phyloP scores from a whole-genome alignment of 1,140 invertebrate species.

The Drosophila parabipectinata region DNA sequence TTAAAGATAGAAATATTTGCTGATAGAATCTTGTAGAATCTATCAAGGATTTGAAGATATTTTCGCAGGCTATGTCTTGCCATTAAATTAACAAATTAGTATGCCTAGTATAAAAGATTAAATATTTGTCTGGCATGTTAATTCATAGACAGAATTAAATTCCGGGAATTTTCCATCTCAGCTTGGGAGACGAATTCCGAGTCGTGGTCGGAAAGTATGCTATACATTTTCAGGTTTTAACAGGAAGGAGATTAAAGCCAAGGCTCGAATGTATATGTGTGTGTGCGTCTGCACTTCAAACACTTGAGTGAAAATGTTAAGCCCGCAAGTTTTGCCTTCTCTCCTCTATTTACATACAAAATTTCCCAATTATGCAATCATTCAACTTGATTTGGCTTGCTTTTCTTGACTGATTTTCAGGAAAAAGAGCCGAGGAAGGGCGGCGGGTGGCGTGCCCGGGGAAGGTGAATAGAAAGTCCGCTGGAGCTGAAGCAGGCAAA shows the following conservation, averaged over 20 bases:
- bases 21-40: neutral
- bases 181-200: slow-evolving; percentile 25
- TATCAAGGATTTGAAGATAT: neutral
- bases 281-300: slow-evolving; percentile 32
- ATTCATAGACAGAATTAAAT: slow-evolving; percentile 6
- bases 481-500: slow-evolving; percentile 40
- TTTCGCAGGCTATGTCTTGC: neutral
- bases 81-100: neutral
- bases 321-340: slow-evolving; percentile 22
- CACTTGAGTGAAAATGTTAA: slow-evolving; percentile 37
- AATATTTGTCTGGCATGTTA: neutral
- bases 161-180: slow-evolving; percentile 11
- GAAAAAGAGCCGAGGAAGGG: slow-evolving; percentile 3
- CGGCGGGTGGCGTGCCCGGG: too few relatives aligned
- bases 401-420: slow-evolving; percentile 68
- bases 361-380: slow-evolving; percentile 58
- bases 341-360: slow-evolving; percentile 44
- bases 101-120: neutral
- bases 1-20: too few relatives aligned
- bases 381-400: slow-evolving; percentile 67
- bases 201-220: slow-evolving; percentile 29
- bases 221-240: slow-evolving; percentile 18
- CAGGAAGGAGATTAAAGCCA: neutral
- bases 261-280: neutral
- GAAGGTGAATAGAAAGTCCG: neutral